phyloP scores from a whole-genome alignment of 2,888 invertebrate genomes.

The Erebia epiphron region DNA sequence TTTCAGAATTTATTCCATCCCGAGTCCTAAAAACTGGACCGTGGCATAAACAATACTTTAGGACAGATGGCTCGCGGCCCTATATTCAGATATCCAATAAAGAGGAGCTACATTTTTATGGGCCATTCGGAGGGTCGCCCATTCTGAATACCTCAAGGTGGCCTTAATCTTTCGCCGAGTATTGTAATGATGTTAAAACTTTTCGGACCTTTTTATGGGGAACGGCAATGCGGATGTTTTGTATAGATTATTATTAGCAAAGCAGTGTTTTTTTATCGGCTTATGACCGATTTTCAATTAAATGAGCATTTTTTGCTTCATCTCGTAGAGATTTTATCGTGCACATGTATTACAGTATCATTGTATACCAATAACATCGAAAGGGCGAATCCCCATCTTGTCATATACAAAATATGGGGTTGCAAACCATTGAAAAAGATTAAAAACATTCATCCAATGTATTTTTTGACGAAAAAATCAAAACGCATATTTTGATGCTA shows the following conservation, averaged over 20 bases:
- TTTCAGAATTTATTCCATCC: constrained; percentile 35
- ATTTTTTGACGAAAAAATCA: too few species aligned
- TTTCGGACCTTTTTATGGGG: constrained; percentile 53
- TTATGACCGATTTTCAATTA: background rate
- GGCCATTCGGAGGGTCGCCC: constrained; percentile 63
- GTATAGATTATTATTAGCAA: constrained; percentile 25
- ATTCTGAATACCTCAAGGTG: constrained; percentile 67
- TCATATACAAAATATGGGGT: too few species aligned
- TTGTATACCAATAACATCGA: too few species aligned
- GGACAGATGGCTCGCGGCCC: constrained; percentile 53
- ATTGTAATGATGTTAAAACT: constrained; percentile 63
- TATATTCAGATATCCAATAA: constrained; percentile 67
- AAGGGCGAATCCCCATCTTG: too few species aligned
- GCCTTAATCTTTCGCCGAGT: constrained; percentile 69
- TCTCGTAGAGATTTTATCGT: too few species aligned
- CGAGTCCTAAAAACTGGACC: constrained; percentile 37
- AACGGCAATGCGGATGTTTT: constrained; percentile 25
- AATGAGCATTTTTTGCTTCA: too few species aligned
- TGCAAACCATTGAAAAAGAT: too few species aligned
- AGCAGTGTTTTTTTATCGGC: background rate
- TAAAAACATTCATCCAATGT: too few species aligned
- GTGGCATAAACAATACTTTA: constrained; percentile 46
- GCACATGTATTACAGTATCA: too few species aligned
- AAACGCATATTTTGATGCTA: too few species aligned
- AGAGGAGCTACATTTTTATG: constrained; percentile 67